phyloP scores from a whole-genome alignment of 2,113 vertebrate species.

The Syrmaticus mikado region DNA sequence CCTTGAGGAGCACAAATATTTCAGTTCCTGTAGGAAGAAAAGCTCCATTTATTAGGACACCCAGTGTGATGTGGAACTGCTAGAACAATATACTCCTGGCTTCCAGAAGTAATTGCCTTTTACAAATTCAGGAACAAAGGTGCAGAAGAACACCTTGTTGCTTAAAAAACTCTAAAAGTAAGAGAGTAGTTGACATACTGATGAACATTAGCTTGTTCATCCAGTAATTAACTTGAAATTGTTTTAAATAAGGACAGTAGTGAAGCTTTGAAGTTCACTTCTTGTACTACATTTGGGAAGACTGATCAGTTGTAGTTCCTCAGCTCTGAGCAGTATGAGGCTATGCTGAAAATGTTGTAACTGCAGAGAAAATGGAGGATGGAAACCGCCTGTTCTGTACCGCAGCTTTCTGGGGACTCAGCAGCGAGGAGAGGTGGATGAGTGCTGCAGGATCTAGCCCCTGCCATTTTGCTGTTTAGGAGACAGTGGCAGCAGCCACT shows the following conservation, averaged over 20 bases:
- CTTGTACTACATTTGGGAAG: background rate
- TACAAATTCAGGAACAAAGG: background rate
- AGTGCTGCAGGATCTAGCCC: background rate
- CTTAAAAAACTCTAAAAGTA: background rate
- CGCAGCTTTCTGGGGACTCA: background rate
- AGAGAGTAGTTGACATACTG: background rate
- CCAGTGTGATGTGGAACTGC: background rate
- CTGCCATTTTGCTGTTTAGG: background rate
- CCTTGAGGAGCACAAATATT: background rate
- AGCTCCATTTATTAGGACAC: background rate
- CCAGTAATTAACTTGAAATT: background rate
- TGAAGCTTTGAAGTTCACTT: accelerated
- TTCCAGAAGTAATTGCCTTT: background rate
- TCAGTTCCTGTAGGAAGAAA: background rate
- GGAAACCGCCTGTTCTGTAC: background rate
- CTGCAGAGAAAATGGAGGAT: background rate
- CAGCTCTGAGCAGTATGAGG: background rate
- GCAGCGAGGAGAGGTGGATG: background rate
- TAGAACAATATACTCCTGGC: background rate
- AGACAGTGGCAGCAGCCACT: background rate
- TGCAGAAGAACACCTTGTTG: background rate
- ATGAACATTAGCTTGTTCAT: background rate
- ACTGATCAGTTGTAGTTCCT: background rate
- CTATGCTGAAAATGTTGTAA: background rate
- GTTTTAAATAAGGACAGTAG: background rate